These are phyloP conservation scores for Drosophila lacicola DNA, from an alignment of 2,888 invertebrate species.

Conservation along the genomic window DNA sequence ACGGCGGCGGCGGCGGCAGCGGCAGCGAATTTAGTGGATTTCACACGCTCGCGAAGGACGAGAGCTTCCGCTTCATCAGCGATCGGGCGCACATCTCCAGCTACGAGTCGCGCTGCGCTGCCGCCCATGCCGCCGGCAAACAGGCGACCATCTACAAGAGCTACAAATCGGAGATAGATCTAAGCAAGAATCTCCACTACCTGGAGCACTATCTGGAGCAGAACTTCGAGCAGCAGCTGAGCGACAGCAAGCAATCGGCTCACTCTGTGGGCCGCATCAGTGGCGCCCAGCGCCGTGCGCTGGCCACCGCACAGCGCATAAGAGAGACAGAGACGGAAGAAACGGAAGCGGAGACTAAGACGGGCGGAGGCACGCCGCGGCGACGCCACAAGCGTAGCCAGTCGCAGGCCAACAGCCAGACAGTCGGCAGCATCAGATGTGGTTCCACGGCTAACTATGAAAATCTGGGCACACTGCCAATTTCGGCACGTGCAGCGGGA, in stretches of 20 bases:
- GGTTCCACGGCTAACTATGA: constrained; percentile 68
- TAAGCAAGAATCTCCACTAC: constrained; percentile 84
- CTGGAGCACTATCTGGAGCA: constrained; percentile 85
- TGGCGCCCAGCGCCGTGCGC: constrained; percentile 62
- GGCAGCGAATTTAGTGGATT: constrained; percentile 73
- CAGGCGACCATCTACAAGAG: constrained; percentile 84
- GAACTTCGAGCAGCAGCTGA: constrained; percentile 83
- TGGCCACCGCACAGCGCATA: constrained; percentile 39
- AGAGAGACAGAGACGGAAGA: constrained; percentile 19
- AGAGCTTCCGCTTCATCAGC: constrained; percentile 83
- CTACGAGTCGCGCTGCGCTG: constrained; percentile 82
- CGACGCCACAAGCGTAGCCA: constrained; percentile 79
- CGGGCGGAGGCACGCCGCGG: constrained; percentile 22
- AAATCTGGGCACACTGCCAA: constrained; percentile 76
- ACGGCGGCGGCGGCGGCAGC: constrained; percentile 24
- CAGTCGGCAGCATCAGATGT: constrained; percentile 46
- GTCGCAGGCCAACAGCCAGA: constrained; percentile 67
- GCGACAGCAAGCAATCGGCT: constrained; percentile 72
- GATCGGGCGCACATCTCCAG: constrained; percentile 82
- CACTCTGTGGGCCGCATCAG: constrained; percentile 81
- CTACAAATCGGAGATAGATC: constrained; percentile 85
- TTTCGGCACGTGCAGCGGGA: constrained; percentile 34
- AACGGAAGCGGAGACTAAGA: constrained; percentile 9
- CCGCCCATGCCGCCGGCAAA: constrained; percentile 63
- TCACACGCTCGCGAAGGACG: constrained; percentile 81